Percentiles rank a stretch among this genome's conserved stretches.
phyloP scores from a whole-genome alignment of 2,797 vertebrate species.

The Helicolenus hilgendorfi region DNA sequence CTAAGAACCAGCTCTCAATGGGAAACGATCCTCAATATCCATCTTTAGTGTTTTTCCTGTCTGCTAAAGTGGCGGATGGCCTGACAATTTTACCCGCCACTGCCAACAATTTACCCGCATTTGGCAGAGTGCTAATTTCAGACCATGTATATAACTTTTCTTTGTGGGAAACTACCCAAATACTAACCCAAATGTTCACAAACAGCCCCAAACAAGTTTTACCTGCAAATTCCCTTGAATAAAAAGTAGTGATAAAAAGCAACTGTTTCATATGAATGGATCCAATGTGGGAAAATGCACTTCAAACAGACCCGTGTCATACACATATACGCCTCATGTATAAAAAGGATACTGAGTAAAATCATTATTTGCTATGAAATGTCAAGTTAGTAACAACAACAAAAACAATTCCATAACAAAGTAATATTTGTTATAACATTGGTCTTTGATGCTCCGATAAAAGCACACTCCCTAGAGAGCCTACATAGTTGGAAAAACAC shows the following conservation, averaged over 20 bases:
- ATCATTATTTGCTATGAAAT: neutral
- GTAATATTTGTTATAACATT: neutral
- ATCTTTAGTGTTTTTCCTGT: too few relatives aligned
- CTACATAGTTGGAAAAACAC: neutral
- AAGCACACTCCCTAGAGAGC: neutral
- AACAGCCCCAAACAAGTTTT: neutral
- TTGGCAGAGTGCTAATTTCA: too few relatives aligned
- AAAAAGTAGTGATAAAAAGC: neutral
- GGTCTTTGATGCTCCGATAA: neutral
- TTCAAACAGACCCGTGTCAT: neutral
- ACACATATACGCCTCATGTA: neutral
- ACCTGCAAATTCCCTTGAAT: neutral
- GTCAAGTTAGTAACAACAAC: neutral
- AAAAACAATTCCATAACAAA: neutral
- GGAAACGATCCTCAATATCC: too few relatives aligned
- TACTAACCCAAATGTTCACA: neutral
- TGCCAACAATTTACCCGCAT: too few relatives aligned
- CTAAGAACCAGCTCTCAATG: too few relatives aligned
- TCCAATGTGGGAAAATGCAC: neutral
- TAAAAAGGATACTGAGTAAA: neutral
- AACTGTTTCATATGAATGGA: neutral
- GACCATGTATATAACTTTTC: neutral
- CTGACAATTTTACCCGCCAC: too few relatives aligned
- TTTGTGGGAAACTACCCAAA: neutral
- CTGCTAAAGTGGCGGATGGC: too few relatives aligned